A percentile compares a stretch with the other conserved stretches of the same genome.
phyloP scores from a whole-genome alignment of 2,113 vertebrate species.

The Emydura subglobosa region DNA sequence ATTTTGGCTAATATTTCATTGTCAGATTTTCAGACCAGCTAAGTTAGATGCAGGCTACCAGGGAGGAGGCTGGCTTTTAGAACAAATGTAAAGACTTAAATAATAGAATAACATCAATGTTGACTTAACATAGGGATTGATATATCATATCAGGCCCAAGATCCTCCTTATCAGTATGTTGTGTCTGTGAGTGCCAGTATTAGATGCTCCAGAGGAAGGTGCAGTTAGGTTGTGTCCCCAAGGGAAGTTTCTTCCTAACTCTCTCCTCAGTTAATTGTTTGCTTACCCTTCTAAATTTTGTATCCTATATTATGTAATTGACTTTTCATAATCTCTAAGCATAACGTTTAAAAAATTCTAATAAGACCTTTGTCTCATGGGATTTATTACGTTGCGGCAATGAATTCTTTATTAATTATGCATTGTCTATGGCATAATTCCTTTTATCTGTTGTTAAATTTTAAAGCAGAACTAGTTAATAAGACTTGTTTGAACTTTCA shows the following conservation, averaged over 20 bases:
- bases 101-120: not conserved
- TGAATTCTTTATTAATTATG: no score
- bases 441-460: no score
- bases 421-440: no score
- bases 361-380: not conserved
- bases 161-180: not conserved
- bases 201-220: not conserved
- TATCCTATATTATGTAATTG: not conserved
- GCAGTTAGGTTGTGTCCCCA: not conserved
- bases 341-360: not conserved
- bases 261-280: not conserved
- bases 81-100: not conserved
- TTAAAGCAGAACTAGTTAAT: no score
- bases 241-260: not conserved
- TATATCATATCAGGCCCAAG: not conserved
- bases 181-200: not conserved
- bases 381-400: not conserved
- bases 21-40: not conserved
- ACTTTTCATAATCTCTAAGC: not conserved
- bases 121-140: not conserved
- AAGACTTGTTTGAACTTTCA: no score
- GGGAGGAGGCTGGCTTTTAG: no score
- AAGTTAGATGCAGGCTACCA: not conserved
- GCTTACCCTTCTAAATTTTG: not conserved
- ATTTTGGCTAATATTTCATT: not conserved